Evolutionary conservation across 2,888 invertebrate species (phyloP), one percentile per base, ranked within the genome.

Genomic region (Amphimallon solstitiale): DNA sequence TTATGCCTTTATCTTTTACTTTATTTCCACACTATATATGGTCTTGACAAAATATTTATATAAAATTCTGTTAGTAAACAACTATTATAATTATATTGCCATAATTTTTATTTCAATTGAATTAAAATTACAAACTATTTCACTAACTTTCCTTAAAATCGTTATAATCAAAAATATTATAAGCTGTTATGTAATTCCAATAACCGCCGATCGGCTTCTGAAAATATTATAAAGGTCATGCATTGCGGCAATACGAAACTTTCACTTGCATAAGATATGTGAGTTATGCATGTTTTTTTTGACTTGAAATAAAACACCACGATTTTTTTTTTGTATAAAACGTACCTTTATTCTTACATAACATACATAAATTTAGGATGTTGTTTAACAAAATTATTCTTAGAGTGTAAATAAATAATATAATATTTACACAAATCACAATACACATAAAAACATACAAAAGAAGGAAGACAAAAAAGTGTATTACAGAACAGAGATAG

Each of bases 361-460:
- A 66, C 43, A 51, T 63, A 45, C 40, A 40, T 45, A 63, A 61
- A 51, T 63, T 63, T 51, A 49, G 51, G 66, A 48, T 48, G 56
- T 65, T 59, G 59, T 54, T 23, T 59, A 59, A 65, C 48, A 48
- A 38, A 46, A 34, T 37, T 6, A 12, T 19, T 34, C 38, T 48
- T 49, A 61, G 7, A 64, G 63, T 64, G 63, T 54, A 64, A 64
- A 64, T 64, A 65, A 65, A 65, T 60, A 60, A 43, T 40, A 59
- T 38, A 40, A 40, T 54, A 65, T 65, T 66, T 66, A 61, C 66
- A 66, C 66, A 45, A 40, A 66, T 66, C 61, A 66, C 61, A 66
- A 66, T 23, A 48, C 19, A 51, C 49, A 29, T 43, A 52, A 66
- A 64, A 21, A 51, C 9, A 49, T 15, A 40, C 23, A 51, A 38